Base-by-base conservation (phyloP, 1,140 invertebrate species). In the Phymorhynchus buccinoides region DNA sequence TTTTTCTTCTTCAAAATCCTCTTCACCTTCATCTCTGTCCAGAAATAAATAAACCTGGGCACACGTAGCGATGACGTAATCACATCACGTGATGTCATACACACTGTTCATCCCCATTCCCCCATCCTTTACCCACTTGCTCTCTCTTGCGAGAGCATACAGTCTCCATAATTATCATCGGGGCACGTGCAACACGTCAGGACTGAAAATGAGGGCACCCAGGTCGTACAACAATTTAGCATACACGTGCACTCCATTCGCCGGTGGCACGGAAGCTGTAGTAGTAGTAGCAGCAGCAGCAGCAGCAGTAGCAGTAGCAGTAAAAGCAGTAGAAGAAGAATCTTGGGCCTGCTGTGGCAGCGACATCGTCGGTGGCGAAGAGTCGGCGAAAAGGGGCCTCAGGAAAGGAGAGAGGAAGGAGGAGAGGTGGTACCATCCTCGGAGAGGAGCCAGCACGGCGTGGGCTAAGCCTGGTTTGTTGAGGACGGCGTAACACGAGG, bases 401-500 rank as follows among this genome's bases (percentile, higher is more conserved):
- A 30, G 22, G 56, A 52, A 18, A 52, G 66, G 87, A 62, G 89
- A 86, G 48, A 89, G 84, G 75, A 86, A 83, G 83, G 84, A 48
- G 35, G 83, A 86, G 39, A 90, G 44, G 68, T 66, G 82, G 84
- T 90, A 89, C 71, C 94, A 94, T 0, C 96, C 84, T 73, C 98
- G 94, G 80, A 97, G 93, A 0, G 98, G 98, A 7, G 96, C 93
- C 91, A 98, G 97, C 0, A 96, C 96, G 90, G 95, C 95, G 91
- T 99, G 98, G 7, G 97, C 98, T 77, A 99, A 86, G 14, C 93
- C 92, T 88, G 98, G 97, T 93, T 96, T 97, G 91, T 96, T 95
- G 27, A 99, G 95, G 16, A 97, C 94, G 0, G 98, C 98, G 94
- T 99, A 99, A 92, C 98, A 99, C 0, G 98, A 99, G 1, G 97